phyloP scores from a whole-genome alignment of 2,888 invertebrate species.

The Halictus quadricinctus region DNA sequence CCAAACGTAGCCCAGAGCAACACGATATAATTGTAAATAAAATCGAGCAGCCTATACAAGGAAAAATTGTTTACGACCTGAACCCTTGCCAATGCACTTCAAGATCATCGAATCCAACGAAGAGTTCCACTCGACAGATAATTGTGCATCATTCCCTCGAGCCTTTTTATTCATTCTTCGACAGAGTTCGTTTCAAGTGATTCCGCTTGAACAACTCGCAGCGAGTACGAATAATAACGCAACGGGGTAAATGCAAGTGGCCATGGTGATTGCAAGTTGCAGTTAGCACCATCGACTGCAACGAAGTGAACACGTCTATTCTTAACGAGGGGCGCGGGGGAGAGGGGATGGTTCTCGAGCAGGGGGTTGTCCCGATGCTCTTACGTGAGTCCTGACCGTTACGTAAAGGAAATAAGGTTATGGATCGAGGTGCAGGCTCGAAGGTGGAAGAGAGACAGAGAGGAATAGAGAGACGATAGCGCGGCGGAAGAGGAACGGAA shows the following conservation, averaged over 20 bases:
- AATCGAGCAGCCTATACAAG: no score
- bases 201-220: not conserved
- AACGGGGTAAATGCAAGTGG: not conserved
- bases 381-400: slow-evolving; percentile 64
- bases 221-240: not conserved
- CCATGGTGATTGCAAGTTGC: not conserved
- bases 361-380: slow-evolving; percentile 38
- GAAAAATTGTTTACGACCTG: no score
- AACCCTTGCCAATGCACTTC: no score
- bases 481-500: not conserved
- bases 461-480: slow-evolving; percentile 1
- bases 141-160: not conserved
- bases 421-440: slow-evolving; percentile 41
- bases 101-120: no score
- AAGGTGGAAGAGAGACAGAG: slow-evolving; percentile 6
- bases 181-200: not conserved
- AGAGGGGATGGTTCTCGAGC: not conserved
- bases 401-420: slow-evolving; percentile 71
- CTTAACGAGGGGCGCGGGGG: not conserved
- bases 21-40: no score
- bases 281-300: not conserved
- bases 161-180: not conserved
- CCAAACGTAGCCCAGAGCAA: no score
- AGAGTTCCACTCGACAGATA: not conserved
- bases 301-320: not conserved